A percentile compares a stretch with the other conserved stretches of the same genome.
These are phyloP conservation scores for Yponomeuta cagnagella DNA, from an alignment of 2,888 invertebrate species.

Conservation along the genomic window DNA sequence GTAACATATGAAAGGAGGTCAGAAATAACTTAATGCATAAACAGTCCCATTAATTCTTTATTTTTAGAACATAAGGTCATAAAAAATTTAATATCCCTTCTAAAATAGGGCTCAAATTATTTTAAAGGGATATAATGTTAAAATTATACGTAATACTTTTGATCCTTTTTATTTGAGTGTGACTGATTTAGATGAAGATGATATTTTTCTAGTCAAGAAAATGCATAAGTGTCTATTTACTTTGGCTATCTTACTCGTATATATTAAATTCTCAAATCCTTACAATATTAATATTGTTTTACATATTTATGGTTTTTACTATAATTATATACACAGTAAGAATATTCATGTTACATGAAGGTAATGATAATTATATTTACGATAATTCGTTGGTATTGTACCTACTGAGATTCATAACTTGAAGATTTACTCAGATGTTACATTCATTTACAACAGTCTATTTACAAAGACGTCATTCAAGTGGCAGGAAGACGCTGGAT, in stretches of 20 bases:
- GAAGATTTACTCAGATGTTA: neutral
- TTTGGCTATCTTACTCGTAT: neutral
- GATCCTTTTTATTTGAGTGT: neutral
- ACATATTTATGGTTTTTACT: neutral
- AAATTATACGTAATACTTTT: slow-evolving; percentile 10
- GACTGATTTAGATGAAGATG: neutral
- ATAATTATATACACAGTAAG: neutral
- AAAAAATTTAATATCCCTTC: slow-evolving; percentile 62
- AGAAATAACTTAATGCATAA: neutral
- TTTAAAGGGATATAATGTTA: slow-evolving; percentile 62
- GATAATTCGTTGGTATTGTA: neutral
- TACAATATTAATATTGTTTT: neutral
- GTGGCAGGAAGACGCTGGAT: no score
- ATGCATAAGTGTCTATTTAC: no score
- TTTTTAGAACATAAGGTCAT: neutral
- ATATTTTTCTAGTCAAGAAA: neutral
- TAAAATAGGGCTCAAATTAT: slow-evolving; percentile 74
- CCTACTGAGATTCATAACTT: neutral
- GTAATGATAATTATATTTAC: neutral
- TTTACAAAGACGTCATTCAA: no score
- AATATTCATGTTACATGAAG: neutral
- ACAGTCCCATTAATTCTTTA: neutral
- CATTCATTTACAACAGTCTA: slow-evolving; percentile 20
- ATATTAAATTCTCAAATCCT: neutral
- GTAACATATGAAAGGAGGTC: no score